Evolutionary conservation across 35 echinoderm and acorn worm genomes (phyloP).

Genomic region (Ophioderma brevispina): DNA sequence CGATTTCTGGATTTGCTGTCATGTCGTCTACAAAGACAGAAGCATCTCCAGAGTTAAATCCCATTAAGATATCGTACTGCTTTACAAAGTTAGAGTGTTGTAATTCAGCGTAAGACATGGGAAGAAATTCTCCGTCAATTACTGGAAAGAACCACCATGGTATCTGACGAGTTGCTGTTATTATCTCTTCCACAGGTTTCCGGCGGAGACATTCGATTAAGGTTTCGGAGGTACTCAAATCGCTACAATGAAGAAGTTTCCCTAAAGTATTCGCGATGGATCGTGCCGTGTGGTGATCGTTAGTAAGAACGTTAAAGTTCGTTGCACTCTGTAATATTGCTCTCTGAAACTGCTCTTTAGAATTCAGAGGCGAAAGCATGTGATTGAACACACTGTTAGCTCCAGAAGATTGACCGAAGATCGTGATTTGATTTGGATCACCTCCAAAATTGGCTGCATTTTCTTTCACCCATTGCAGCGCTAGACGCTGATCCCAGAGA

Average conservation of each 20-base stretch:
- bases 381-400: not conserved
- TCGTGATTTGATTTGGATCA: constrained; percentile 34
- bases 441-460: constrained; percentile 24
- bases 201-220: constrained; percentile 25
- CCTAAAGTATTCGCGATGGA: not conserved
- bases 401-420: constrained; percentile 37
- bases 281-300: constrained; percentile 2
- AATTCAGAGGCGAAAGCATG: not conserved
- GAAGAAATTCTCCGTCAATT: constrained; percentile 50
- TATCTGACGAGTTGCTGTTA: not conserved
- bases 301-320: not conserved
- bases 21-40: not conserved
- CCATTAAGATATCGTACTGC: constrained; percentile 53
- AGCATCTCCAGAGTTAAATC: constrained; percentile 45
- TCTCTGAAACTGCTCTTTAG: constrained; percentile 6
- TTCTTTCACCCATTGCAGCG: constrained; percentile 41
- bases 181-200: not conserved
- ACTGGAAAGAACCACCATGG: not conserved
- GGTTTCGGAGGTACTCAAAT: not conserved
- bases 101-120: not conserved
- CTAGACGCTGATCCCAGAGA: constrained; percentile 36
- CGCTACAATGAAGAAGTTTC: not conserved
- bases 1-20: not conserved
- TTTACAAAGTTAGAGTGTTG: not conserved
- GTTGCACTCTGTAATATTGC: not conserved